Percentiles rank a stretch among this genome's conserved stretches.
phyloP scores from a whole-genome alignment of 1,140 invertebrate genomes.

The Chymomyza costata region DNA sequence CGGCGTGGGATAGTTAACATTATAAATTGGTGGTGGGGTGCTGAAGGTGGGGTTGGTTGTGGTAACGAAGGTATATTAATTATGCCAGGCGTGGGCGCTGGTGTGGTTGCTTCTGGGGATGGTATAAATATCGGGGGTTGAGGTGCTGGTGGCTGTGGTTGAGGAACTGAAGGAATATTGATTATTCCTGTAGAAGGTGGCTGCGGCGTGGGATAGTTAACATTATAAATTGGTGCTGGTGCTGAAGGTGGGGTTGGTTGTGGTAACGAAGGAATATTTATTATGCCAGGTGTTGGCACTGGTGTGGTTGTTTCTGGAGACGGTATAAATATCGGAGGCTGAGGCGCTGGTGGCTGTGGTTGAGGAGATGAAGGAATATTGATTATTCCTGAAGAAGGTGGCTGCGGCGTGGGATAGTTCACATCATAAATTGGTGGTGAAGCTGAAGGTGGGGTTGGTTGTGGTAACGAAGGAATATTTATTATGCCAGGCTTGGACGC shows the following conservation, averaged over 20 bases:
- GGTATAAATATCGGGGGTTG: too few species aligned
- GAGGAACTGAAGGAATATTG: constrained; percentile 64
- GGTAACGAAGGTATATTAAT: constrained; percentile 76
- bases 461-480: constrained; percentile 1
- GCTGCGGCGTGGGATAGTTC: constrained; percentile 10
- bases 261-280: not conserved
- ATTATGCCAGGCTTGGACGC: too few species aligned
- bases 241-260: not conserved
- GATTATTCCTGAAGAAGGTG: constrained; percentile 1
- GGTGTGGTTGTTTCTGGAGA: constrained; percentile 76
- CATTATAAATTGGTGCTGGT: not conserved
- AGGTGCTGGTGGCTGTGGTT: constrained; percentile 3
- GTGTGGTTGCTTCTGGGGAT: not conserved
- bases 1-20: too few species aligned
- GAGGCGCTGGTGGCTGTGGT: not conserved
- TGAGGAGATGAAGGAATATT: not conserved
- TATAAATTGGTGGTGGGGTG: not conserved
- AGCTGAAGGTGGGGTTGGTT: constrained; percentile 15
- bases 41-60: not conserved
- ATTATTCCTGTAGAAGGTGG: constrained; percentile 79
- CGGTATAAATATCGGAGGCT: not conserved
- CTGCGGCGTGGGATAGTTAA: constrained; percentile 4
- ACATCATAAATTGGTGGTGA: constrained; percentile 24
- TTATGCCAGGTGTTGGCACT: not conserved
- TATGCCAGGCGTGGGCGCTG: not conserved